Evolutionary conservation across 2,888 invertebrate species (phyloP).

Genomic region (Agriopis leucophaearia): DNA sequence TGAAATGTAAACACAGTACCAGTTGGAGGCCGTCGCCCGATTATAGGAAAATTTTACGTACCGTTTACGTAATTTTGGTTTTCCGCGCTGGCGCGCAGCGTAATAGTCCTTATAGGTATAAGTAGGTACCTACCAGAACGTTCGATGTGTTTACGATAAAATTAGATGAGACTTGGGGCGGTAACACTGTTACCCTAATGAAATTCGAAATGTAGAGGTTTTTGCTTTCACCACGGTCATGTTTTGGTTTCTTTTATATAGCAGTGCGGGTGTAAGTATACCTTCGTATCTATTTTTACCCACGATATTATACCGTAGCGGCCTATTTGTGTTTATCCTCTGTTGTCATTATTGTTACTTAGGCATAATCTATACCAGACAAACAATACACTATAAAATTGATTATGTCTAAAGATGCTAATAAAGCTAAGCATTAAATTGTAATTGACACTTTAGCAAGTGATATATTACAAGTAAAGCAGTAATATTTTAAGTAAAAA

Average conservation of each 20-base stretch:
- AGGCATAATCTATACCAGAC: too few relatives aligned
- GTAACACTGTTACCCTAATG: slow-evolving; percentile 47
- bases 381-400: too few relatives aligned
- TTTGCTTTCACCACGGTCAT: slow-evolving; percentile 17
- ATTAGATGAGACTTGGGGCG: slow-evolving; percentile 46
- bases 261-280: slow-evolving; percentile 10
- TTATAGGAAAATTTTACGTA: slow-evolving; percentile 82
- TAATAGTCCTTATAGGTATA: slow-evolving; percentile 62
- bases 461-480: too few relatives aligned
- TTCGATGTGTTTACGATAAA: slow-evolving; percentile 49
- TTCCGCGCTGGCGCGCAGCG: slow-evolving; percentile 76
- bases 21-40: slow-evolving; percentile 56
- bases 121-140: slow-evolving; percentile 33
- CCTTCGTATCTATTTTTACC: slow-evolving; percentile 13
- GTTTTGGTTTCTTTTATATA: slow-evolving; percentile 21
- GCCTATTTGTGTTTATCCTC: slow-evolving; percentile 2
- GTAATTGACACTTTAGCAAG: too few relatives aligned
- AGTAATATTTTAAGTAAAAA: too few relatives aligned
- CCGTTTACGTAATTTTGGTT: slow-evolving; percentile 81
- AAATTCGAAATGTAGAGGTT: slow-evolving; percentile 42
- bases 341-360: neutral
- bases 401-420: neutral
- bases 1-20: slow-evolving; percentile 47
- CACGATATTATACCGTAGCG: neutral
- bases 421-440: too few relatives aligned